Evolutionary conservation across 2,888 invertebrate species (phyloP).

Genomic region (Agapetus fuscipes): DNA sequence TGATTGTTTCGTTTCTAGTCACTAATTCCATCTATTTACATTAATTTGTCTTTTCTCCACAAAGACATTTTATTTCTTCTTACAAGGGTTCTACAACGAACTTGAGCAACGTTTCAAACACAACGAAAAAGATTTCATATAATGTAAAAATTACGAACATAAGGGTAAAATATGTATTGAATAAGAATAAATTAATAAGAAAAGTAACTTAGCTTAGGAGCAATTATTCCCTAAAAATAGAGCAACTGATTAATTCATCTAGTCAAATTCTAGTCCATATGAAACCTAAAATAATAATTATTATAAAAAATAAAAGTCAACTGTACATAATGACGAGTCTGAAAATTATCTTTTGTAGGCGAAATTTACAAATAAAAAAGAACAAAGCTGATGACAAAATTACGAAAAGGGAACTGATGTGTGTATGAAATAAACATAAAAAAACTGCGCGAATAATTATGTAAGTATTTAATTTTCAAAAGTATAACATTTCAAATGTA

Average conservation of each 20-base stretch:
- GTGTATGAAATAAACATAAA: too few species aligned
- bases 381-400: too few species aligned
- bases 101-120: conserved; percentile 47
- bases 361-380: conserved; percentile 41
- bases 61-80: conserved; percentile 20
- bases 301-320: conserved; percentile 45
- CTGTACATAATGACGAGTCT: conserved; percentile 48
- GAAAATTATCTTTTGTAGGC: conserved; percentile 47
- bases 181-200: conserved; percentile 4
- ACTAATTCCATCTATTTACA: conserved; percentile 13
- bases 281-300: conserved; percentile 21
- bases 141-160: conserved; percentile 16
- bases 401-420: too few species aligned
- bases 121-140: conserved; percentile 37
- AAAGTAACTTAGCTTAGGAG: conserved; percentile 1
- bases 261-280: conserved; percentile 14
- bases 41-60: conserved; percentile 13
- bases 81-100: conserved; percentile 29
- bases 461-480: too few species aligned
- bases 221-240: too few species aligned
- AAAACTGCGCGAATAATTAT: too few species aligned
- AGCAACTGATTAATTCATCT: too few species aligned
- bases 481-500: too few species aligned
- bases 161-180: conserved; percentile 10
- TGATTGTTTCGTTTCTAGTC: conserved; percentile 13